Evolutionary conservation across 2,888 invertebrate species (phyloP).

Genomic region (Sarcophaga rosellei): DNA sequence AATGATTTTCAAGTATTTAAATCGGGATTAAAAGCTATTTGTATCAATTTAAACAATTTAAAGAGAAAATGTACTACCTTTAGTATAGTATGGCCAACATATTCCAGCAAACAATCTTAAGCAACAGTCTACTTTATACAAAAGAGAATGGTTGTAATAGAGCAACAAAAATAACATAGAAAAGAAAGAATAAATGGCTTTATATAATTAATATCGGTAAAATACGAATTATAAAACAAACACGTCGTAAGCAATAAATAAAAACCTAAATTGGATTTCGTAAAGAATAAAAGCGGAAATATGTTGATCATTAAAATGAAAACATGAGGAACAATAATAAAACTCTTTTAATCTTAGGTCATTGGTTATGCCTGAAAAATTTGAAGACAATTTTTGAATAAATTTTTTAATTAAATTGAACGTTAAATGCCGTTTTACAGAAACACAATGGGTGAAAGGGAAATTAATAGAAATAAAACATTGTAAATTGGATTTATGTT

Average conservation of each 20-base stretch:
- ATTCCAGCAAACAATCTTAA: neutral
- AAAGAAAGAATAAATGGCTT: conserved; percentile 18
- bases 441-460: conserved; percentile 1
- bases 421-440: conserved; percentile 19
- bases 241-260: neutral
- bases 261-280: conserved; percentile 19
- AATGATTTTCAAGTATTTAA: too few relatives aligned
- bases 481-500: neutral
- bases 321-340: conserved; percentile 26
- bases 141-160: conserved; percentile 48
- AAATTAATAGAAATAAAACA: conserved; percentile 33
- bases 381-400: conserved; percentile 27
- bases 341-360: neutral
- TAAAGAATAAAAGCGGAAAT: conserved; percentile 54
- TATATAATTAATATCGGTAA: conserved; percentile 47
- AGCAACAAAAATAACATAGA: neutral
- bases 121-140: neutral
- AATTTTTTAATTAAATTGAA: conserved; percentile 21
- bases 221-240: conserved; percentile 30
- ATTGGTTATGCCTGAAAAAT: conserved; percentile 23
- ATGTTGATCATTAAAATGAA: conserved; percentile 5
- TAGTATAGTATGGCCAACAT: neutral
- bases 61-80: too few relatives aligned
- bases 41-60: too few relatives aligned
- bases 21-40: too few relatives aligned